These are phyloP conservation scores for Sarcophaga subvicina DNA, from an alignment of 2,888 invertebrate genomes.

Conservation along the genomic window DNA sequence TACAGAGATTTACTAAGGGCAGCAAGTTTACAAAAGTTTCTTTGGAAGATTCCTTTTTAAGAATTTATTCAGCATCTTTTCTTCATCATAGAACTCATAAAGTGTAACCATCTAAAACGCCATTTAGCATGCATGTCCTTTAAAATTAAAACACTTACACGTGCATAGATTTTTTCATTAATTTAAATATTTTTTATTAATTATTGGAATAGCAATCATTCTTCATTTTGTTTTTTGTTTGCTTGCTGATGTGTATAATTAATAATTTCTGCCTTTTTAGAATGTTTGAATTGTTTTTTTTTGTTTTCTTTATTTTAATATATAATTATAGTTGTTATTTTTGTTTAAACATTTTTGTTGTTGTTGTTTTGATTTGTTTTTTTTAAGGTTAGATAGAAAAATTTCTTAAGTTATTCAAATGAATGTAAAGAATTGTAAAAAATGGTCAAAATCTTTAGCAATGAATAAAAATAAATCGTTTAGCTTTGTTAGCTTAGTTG, in stretches of 20 bases:
- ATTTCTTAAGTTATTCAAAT: neutral
- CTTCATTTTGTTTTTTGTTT: slow-evolving; percentile 41
- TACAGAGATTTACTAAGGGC: too few species aligned
- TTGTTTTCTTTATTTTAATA: neutral
- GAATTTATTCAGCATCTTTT: too few species aligned
- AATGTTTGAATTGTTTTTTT: slow-evolving; percentile 40
- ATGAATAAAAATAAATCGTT: too few species aligned
- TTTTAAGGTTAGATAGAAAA: neutral
- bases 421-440: too few species aligned
- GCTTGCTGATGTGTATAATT: slow-evolving; percentile 59
- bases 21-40: too few species aligned
- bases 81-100: too few species aligned
- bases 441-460: too few species aligned
- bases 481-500: too few species aligned
- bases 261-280: slow-evolving; percentile 52
- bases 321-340: slow-evolving; percentile 29
- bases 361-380: slow-evolving; percentile 15
- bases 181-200: slow-evolving; percentile 52
- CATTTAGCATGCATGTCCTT: too few species aligned
- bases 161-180: slow-evolving; percentile 18
- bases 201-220: slow-evolving; percentile 59
- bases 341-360: slow-evolving; percentile 5
- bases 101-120: too few species aligned
- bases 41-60: too few species aligned
- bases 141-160: neutral